Percentiles rank a stretch among this genome's conserved stretches.
Conservation (phyloP, 2,797 vertebrate species). For the Odontamblyopus rebecca region DNA sequence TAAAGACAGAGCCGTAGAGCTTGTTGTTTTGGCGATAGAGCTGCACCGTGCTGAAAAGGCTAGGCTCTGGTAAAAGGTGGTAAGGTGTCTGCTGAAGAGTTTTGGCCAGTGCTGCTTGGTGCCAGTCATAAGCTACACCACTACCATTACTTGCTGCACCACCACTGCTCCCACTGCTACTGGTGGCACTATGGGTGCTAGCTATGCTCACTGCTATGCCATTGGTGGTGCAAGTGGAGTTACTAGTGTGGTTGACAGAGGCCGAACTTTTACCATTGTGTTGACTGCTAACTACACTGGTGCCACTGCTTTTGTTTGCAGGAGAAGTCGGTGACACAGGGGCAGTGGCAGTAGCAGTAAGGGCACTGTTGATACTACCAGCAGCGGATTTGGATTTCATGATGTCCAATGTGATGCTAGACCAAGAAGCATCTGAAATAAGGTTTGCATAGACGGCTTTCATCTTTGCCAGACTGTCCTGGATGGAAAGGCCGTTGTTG, state of each 20-base stretch:
- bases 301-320: slow-evolving; percentile 73
- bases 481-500: slow-evolving; percentile 87
- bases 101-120: slow-evolving; percentile 96
- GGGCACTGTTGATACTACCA: slow-evolving; percentile 75
- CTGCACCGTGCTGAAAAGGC: slow-evolving; percentile 99
- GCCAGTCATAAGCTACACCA: slow-evolving; percentile 82
- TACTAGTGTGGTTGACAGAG: slow-evolving; percentile 73
- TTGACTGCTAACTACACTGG: slow-evolving; percentile 70
- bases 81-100: slow-evolving; percentile 95
- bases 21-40: slow-evolving; percentile 98
- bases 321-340: slow-evolving; percentile 69
- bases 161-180: slow-evolving; percentile 69
- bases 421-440: slow-evolving; percentile 98
- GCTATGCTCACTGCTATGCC: slow-evolving; percentile 63
- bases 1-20: slow-evolving; percentile 97
- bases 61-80: slow-evolving; percentile 94
- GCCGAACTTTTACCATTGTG: slow-evolving; percentile 80
- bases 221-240: slow-evolving; percentile 61
- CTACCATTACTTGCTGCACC: slow-evolving; percentile 79
- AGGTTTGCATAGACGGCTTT: slow-evolving; percentile 98
- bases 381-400: slow-evolving; percentile 87
- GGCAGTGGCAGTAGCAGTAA: slow-evolving; percentile 50
- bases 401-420: slow-evolving; percentile 91
- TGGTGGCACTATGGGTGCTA: slow-evolving; percentile 68
- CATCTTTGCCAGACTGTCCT: slow-evolving; percentile 98